phyloP scores from a whole-genome alignment of 2,888 invertebrate genomes.

The Pegoplata infirma region DNA sequence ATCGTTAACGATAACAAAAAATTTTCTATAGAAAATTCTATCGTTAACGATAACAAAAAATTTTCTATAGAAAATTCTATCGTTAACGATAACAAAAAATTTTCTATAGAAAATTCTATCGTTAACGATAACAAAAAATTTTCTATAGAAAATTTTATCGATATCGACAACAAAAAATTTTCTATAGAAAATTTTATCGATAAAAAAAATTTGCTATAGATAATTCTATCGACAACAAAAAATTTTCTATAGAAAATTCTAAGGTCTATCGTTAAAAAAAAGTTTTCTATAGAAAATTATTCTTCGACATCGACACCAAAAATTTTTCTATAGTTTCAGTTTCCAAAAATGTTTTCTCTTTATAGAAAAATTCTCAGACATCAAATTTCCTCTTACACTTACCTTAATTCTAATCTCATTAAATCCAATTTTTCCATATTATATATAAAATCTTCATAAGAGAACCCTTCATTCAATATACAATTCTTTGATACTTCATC shows the following conservation, averaged over 20 bases:
- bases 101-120: too few relatives aligned
- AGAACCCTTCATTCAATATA: slow-evolving; percentile 87
- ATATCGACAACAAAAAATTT: not conserved
- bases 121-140: too few relatives aligned
- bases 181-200: not conserved
- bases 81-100: too few relatives aligned
- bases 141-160: too few relatives aligned
- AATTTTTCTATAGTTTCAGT: not conserved
- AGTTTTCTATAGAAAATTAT: too few relatives aligned
- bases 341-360: not conserved
- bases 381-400: slow-evolving; percentile 66
- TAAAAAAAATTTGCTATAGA: not conserved
- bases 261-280: too few relatives aligned
- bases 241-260: too few relatives aligned
- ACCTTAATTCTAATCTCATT: slow-evolving; percentile 88
- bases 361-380: not conserved
- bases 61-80: too few relatives aligned
- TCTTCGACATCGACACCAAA: not conserved
- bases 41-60: too few relatives aligned
- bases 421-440: slow-evolving; percentile 91
- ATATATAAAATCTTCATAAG: slow-evolving; percentile 87
- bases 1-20: too few relatives aligned
- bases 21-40: too few relatives aligned
- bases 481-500: slow-evolving; percentile 83
- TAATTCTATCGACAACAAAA: not conserved